These are phyloP conservation scores for Austrofundulus limnaeus DNA, from an alignment of 2,113 vertebrate genomes.

Conservation along the genomic window DNA sequence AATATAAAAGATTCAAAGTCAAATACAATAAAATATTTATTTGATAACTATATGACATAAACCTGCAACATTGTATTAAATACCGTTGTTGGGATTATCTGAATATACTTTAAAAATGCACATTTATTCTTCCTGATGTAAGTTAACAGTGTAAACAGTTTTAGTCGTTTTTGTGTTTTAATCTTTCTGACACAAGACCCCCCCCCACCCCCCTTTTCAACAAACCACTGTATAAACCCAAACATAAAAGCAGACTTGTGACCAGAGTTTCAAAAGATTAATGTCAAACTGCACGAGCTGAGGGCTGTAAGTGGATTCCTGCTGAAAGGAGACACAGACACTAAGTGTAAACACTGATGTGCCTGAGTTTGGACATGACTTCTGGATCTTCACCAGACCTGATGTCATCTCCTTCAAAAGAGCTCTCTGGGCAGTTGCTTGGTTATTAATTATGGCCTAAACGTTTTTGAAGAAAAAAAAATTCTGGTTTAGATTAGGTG, in stretches of 20 bases:
- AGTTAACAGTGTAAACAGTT: no score
- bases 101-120: no score
- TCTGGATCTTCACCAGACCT: conserved; percentile 53
- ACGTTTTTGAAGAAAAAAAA: conserved; percentile 18
- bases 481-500: conserved; percentile 46
- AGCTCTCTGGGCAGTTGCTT: conserved; percentile 21
- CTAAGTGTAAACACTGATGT: conserved; percentile 47
- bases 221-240: conserved; percentile 3
- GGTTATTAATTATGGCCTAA: conserved; percentile 40
- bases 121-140: no score
- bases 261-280: neutral
- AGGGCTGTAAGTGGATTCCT: neutral
- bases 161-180: no score
- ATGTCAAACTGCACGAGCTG: conserved; percentile 4
- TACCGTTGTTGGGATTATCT: no score
- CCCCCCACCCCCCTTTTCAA: no score
- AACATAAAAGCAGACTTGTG: conserved; percentile 4
- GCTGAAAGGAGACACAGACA: conserved; percentile 19
- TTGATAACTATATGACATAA: no score
- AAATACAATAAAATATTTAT: no score
- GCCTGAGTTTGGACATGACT: conserved; percentile 43
- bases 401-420: conserved; percentile 39
- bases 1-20: no score
- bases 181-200: neutral
- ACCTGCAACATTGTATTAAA: no score